A percentile compares a stretch with the other conserved stretches of the same genome.
Conservation (phyloP, 2,113 vertebrate genomes). For the Cyprinus carpio region DNA sequence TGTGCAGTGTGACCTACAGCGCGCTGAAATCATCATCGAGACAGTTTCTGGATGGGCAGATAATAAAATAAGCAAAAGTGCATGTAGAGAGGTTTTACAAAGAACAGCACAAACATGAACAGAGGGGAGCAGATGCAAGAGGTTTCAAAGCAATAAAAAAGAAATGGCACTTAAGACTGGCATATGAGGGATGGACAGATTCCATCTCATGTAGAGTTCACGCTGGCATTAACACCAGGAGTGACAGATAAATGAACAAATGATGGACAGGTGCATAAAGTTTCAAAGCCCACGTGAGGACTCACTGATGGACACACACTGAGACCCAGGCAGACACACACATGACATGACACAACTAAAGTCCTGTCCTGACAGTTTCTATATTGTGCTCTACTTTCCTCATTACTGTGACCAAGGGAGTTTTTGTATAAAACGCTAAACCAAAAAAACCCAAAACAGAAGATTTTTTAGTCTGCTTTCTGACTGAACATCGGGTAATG, state of each 20-base stretch:
- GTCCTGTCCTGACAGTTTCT: conserved; percentile 13
- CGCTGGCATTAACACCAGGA: neutral
- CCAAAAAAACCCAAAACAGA: too few relatives aligned
- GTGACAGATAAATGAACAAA: conserved; percentile 12
- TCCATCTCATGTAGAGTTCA: neutral
- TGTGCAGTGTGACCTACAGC: neutral
- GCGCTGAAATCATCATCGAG: neutral
- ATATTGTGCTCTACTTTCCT: neutral
- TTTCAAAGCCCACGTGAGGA: neutral
- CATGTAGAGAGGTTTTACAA: conserved; percentile 20
- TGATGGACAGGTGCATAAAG: conserved; percentile 21
- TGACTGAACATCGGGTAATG: neutral
- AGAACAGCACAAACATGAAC: neutral
- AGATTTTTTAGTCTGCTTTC: neutral
- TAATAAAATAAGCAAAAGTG: neutral
- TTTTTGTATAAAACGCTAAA: neutral
- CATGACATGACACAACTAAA: conserved; percentile 13
- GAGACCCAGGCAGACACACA: neutral
- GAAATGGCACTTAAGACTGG: conserved; percentile 4
- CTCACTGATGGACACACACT: neutral
- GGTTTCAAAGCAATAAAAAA: conserved; percentile 13
- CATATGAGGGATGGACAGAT: neutral
- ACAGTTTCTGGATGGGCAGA: neutral
- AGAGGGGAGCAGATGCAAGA: neutral
- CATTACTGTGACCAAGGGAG: neutral